Percentiles rank a stretch among this genome's conserved stretches.
Evolutionary conservation across 2,888 invertebrate genomes (phyloP).

Genomic region (Siphonodentalium dalli): DNA sequence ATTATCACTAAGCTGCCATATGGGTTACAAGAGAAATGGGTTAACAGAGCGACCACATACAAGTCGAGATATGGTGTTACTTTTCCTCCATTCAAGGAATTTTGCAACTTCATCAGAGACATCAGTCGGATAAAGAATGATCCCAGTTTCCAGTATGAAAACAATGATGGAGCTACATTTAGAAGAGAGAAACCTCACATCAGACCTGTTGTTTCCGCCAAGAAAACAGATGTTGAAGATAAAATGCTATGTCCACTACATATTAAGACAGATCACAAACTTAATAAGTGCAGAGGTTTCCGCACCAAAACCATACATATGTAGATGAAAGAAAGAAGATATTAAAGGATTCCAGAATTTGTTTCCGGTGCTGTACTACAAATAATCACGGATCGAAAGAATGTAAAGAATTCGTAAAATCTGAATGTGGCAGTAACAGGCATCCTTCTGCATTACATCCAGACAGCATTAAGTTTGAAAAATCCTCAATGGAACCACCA

Average conservation of each 20-base stretch:
- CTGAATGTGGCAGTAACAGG: neutral
- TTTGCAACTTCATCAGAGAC: no score
- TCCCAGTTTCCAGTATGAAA: no score
- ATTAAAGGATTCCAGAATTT: constrained; percentile 1
- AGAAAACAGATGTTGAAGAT: no score
- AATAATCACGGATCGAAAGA: constrained; percentile 2
- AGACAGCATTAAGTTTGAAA: neutral
- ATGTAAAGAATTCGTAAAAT: neutral
- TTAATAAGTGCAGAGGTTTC: neutral
- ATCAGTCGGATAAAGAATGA: no score
- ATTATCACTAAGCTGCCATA: no score
- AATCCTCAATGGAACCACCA: neutral
- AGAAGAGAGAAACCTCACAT: neutral
- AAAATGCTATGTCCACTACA: neutral
- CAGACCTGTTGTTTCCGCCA: neutral
- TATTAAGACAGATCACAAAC: neutral
- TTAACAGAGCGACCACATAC: no score
- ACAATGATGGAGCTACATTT: no score
- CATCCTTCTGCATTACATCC: no score
- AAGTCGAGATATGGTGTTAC: no score
- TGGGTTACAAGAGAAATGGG: no score
- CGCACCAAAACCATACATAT: neutral
- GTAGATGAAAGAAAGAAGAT: neutral
- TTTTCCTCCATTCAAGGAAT: no score
- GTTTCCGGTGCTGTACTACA: neutral